Percentiles rank a stretch among this genome's conserved stretches.
Conservation (phyloP, 1,140 invertebrate genomes). For the Radopholus similis region DNA sequence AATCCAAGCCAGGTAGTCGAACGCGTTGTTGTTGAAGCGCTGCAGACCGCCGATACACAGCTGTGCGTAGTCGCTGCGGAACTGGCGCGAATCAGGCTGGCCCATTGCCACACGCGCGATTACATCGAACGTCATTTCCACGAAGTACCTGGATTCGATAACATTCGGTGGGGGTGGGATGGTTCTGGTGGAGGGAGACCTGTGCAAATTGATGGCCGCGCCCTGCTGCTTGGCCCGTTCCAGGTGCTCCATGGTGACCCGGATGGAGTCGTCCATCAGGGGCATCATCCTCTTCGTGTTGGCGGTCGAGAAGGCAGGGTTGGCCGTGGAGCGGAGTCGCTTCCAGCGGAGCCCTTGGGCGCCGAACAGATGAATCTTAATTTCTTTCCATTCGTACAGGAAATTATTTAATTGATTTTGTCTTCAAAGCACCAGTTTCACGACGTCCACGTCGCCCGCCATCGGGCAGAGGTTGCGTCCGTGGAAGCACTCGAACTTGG, state of each 20-base stretch:
- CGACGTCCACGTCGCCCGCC: conserved; percentile 31
- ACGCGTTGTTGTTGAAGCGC: not conserved
- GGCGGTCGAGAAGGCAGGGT: conserved; percentile 62
- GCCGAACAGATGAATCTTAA: conserved; percentile 48
- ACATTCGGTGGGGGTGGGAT: not conserved
- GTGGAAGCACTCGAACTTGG: conserved; percentile 63
- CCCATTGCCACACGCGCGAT: conserved; percentile 46
- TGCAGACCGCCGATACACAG: not conserved
- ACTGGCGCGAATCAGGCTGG: conserved; percentile 40
- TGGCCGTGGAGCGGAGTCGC: conserved; percentile 61
- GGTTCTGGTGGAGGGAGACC: too few relatives aligned
- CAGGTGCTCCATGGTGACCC: conserved; percentile 41
- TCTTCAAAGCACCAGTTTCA: too few relatives aligned
- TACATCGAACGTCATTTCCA: conserved; percentile 47
- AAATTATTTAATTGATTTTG: too few relatives aligned
- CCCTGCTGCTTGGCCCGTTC: conserved; percentile 17
- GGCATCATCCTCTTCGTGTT: conserved; percentile 61
- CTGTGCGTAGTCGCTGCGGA: conserved; percentile 26
- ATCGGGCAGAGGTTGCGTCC: conserved; percentile 28
- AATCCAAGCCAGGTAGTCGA: not conserved
- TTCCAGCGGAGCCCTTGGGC: conserved; percentile 60
- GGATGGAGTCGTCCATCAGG: conserved; percentile 45
- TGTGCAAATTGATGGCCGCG: conserved; percentile 31
- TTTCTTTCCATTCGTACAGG: too few relatives aligned
- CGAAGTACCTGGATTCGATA: conserved; percentile 29